Percentiles rank a stretch among this genome's conserved stretches.
phyloP scores from a whole-genome alignment of 1,140 invertebrate genomes.

The Eriocheir sinensis region DNA sequence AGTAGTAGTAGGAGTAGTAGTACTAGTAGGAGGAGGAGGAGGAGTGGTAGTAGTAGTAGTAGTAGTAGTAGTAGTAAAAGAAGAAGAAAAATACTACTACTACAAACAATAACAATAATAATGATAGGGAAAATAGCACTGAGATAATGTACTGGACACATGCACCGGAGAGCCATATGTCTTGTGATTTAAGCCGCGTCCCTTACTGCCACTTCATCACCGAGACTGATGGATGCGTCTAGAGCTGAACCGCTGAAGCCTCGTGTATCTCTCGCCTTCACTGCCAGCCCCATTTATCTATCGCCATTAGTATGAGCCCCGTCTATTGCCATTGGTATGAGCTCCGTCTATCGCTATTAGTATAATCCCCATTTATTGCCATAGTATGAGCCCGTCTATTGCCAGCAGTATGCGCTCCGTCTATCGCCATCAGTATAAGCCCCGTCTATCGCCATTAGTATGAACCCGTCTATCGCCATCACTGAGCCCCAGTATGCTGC shows the following conservation, averaged over 20 bases:
- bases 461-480: too few relatives aligned
- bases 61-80: too few relatives aligned
- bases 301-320: too few relatives aligned
- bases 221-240: neutral
- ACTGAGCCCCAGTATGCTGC: neutral
- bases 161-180: neutral
- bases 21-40: too few relatives aligned
- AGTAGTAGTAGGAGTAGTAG: too few relatives aligned
- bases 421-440: too few relatives aligned
- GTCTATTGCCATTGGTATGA: too few relatives aligned
- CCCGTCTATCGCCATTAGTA: too few relatives aligned
- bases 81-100: neutral
- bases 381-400: neutral
- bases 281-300: too few relatives aligned
- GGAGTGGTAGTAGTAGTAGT: too few relatives aligned
- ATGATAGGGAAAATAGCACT: neutral
- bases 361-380: neutral
- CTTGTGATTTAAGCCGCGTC: neutral
- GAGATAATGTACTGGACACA: neutral
- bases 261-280: too few relatives aligned
- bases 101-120: neutral
- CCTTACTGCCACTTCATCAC: constrained; percentile 2
- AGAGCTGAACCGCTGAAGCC: neutral
- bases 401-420: too few relatives aligned
- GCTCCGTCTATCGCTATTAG: neutral